Conservation (phyloP, 2,888 invertebrate genomes). For the Lasioglossum morio region DNA sequence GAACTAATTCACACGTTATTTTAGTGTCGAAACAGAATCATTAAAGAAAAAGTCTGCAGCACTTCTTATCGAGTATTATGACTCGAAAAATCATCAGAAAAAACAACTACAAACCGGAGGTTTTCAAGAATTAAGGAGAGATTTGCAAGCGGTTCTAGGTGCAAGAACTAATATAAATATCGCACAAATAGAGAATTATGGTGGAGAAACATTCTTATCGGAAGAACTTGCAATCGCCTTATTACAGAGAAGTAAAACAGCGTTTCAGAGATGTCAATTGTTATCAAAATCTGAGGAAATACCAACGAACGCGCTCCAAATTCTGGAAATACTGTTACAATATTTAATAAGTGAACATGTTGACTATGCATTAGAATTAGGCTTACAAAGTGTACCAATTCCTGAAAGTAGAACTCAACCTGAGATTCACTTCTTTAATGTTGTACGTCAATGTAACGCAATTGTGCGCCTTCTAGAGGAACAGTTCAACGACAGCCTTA, state of each 20-base stretch:
- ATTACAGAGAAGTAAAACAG: constrained; percentile 95
- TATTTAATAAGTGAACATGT: constrained; percentile 96
- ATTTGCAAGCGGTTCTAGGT: constrained; percentile 96
- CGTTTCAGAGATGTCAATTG: constrained; percentile 94
- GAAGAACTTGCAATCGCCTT: constrained; percentile 97
- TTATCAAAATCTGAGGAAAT: constrained; percentile 92
- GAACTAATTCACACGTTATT: constrained; percentile 56
- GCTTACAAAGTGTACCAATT: constrained; percentile 94
- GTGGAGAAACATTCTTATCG: constrained; percentile 98
- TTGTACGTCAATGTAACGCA: constrained; percentile 96
- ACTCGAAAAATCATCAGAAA: constrained; percentile 97
- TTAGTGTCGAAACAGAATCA: constrained; percentile 90
- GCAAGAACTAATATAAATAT: constrained; percentile 96
- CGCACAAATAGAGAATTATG: constrained; percentile 97
- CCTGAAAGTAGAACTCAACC: constrained; percentile 94
- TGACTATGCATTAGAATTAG: constrained; percentile 98
- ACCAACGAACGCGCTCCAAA: constrained; percentile 90
- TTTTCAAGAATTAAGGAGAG: constrained; percentile 96
- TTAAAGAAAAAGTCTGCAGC: constrained; percentile 91
- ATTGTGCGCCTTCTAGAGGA: constrained; percentile 97
- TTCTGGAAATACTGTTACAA: constrained; percentile 94
- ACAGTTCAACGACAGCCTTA: constrained; percentile 94
- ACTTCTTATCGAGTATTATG: constrained; percentile 94
- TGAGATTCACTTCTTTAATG: constrained; percentile 96
- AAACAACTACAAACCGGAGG: constrained; percentile 95